Percentiles rank a stretch among this genome's conserved stretches.
Evolutionary conservation across 2,888 invertebrate genomes (phyloP).

Genomic region (Bombylius discolor): DNA sequence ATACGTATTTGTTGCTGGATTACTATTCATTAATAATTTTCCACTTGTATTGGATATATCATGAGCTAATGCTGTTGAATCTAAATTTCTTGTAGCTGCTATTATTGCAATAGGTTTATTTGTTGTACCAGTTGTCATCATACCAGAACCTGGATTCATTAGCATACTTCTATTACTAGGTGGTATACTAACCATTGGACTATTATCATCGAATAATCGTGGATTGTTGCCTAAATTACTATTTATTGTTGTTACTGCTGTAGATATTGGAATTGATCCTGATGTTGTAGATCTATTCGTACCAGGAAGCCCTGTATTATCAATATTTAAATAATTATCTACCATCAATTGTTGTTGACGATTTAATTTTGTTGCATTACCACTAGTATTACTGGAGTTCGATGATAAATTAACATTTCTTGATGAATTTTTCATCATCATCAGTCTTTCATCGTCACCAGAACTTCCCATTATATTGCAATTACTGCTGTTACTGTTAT

Average conservation of each 20-base stretch:
- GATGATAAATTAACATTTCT: not conserved
- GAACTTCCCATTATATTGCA: constrained; percentile 1
- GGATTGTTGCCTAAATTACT: not conserved
- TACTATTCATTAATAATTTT: not conserved
- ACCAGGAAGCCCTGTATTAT: not conserved
- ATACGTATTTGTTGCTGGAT: not conserved
- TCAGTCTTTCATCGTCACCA: constrained; percentile 13
- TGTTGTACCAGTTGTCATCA: not conserved
- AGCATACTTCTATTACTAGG: not conserved
- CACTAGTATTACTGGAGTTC: not conserved
- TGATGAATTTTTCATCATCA: not conserved
- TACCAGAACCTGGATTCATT: not conserved
- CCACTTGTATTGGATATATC: not conserved
- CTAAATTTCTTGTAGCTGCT: not conserved
- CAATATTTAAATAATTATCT: not conserved
- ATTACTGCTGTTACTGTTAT: constrained; percentile 4
- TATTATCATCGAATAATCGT: constrained; percentile 5
- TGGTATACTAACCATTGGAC: not conserved
- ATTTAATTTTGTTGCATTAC: not conserved
- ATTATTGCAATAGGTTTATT: not conserved
- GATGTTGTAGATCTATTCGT: not conserved
- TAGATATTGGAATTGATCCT: not conserved
- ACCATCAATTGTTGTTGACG: not conserved
- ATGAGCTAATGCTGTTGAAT: not conserved
- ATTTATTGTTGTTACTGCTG: not conserved